Base-by-base conservation (phyloP, 2,113 vertebrate genomes). In the Ceratotherium simum region DNA sequence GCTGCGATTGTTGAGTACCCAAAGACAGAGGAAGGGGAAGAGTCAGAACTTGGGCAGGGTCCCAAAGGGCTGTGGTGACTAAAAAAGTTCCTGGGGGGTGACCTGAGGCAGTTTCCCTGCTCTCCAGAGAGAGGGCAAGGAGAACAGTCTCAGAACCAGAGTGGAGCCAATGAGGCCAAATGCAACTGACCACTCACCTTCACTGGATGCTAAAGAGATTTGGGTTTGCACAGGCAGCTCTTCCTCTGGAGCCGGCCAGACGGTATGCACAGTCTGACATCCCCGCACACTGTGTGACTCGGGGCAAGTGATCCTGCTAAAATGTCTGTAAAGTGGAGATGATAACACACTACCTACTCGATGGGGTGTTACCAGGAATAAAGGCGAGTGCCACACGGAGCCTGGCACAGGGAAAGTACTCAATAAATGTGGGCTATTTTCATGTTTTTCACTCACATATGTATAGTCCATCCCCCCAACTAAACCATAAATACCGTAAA, bases 161-260 rank as follows among this genome's bases (percentile, higher is more conserved):
- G 31, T 0, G 0, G 67, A 33, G 21, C 48, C 33, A 8, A 69
- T 2, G 21, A 31, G 54, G 51, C 27, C 18, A 31, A 48, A 54
- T 5, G 62, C 33, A 25, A 6, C 10, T 5, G 48, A 46, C 25
- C 6, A 0, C 14, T 8, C 5, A 1, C 54, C 64, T 17, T 29
- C 8, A 33, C 2, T 18, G 9, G 29, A 33, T 6, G 8, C 14
- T 13, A 4, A 21, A 11, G 11, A 10, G 51, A 36, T 5, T 9
- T 1, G 51, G 18, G 56, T 6, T 18, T n/a, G 48, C 62, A 12
- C n/a, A 25, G 2, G 36, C 58, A 51, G 31, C 42, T 33, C 8
- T 13, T 46, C 31, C 70, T 6, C 29, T 29, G 81, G 7, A 8
- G 36, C 1, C 33, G 2, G 4, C 42, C 42, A 14, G 23, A 9